Base-by-base conservation (phyloP, 2,888 invertebrate species). In the Micoletzkya japonica region DNA sequence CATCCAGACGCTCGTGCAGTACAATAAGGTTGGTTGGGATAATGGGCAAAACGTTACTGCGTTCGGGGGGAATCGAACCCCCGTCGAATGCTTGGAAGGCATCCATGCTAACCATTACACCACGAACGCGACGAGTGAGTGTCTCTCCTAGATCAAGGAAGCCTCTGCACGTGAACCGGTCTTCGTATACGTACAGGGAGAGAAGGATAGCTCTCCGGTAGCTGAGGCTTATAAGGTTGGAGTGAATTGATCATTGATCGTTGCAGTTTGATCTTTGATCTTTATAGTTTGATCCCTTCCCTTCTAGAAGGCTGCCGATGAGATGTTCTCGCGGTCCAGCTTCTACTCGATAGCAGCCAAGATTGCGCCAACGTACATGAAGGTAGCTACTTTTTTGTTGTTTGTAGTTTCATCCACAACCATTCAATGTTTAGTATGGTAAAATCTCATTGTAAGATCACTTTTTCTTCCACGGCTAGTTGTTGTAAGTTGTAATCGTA, bases 21-120 rank as follows among this genome's bases (percentile, higher is more conserved):
- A 73, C 44, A 57, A 60, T 30, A 78, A 78, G 66, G 74, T 77
- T 20, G 2, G 70, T 72, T 3, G 71, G 76, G n/a, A n/a, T n/a
- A n/a, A n/a, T n/a, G n/a, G n/a, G n/a, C n/a, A n/a, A n/a, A n/a
- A n/a, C n/a, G n/a, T 30, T 71, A 66, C 60, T 73, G 74, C 74
- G 72, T 74, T 70, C 74, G 74, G 74, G 72, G 74, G 72, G 72
- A 74, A 74, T 72, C 74, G 74, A 74, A 74, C 74, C 74, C 74
- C 74, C 74, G 74, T 74, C 74, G 74, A 73, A 74, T 74, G 74
- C 74, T 74, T n/a, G n/a, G 14, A 52, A 52, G 6, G 20, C 6
- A 52, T 14, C 24, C 7, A 52, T 17, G 6, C 6, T n/a, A 24
- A 14, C 24, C 14, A 52, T 24, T 52, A 52, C n/a, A n/a, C 20